phyloP scores from a whole-genome alignment of 2,888 invertebrate genomes.

The Lasioglossum pauxillum region DNA sequence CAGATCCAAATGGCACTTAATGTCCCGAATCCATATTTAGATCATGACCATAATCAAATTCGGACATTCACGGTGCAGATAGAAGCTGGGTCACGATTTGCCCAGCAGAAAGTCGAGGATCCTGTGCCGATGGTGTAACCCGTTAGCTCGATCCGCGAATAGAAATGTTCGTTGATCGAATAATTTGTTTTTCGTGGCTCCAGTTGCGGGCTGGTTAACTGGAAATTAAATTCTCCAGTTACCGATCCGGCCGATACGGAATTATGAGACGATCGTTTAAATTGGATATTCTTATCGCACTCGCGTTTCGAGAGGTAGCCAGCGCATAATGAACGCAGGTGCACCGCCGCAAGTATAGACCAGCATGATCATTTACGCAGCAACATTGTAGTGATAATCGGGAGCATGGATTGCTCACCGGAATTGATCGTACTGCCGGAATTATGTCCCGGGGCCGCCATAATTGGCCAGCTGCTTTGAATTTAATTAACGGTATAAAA shows the following conservation, averaged over 20 bases:
- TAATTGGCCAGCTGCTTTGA: constrained; percentile 59
- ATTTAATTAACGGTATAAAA: constrained; percentile 44
- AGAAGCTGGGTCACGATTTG: constrained; percentile 15
- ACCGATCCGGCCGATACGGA: constrained; percentile 52
- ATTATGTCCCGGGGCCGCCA: constrained; percentile 55
- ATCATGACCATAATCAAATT: neutral
- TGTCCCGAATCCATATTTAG: neutral
- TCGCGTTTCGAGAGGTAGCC: constrained; percentile 35
- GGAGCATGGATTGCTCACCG: constrained; percentile 53
- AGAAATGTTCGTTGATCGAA: constrained; percentile 13
- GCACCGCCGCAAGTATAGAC: constrained; percentile 46
- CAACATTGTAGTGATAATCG: constrained; percentile 50
- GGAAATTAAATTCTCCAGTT: constrained; percentile 59
- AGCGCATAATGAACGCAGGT: constrained; percentile 66
- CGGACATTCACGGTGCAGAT: neutral
- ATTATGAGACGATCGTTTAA: constrained; percentile 66
- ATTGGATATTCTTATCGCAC: constrained; percentile 67
- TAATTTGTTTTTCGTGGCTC: constrained; percentile 9
- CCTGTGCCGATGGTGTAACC: neutral
- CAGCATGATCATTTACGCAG: constrained; percentile 55
- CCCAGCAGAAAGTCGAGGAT: neutral
- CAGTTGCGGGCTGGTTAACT: constrained; percentile 14
- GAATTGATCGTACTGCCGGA: constrained; percentile 56
- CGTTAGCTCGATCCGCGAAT: neutral
- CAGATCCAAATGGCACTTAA: neutral